Evolutionary conservation across 35 echinoderm and acorn worm species (phyloP).

Genomic region (Hemicentrotus pulcherrimus): DNA sequence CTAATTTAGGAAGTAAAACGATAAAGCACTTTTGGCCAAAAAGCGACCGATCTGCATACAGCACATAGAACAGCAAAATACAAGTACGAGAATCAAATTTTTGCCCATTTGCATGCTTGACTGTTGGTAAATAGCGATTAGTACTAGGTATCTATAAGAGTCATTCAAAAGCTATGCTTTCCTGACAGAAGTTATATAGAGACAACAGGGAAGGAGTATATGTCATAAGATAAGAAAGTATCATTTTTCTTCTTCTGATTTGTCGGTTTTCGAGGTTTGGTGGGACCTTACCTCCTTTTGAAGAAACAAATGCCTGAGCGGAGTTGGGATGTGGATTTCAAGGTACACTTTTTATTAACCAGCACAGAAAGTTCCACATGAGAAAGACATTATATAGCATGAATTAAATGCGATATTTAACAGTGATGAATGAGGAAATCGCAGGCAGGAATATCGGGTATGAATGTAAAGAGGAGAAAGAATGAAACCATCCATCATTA

Average conservation of each 20-base stretch:
- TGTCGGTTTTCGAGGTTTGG: neutral
- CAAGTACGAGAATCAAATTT: no score
- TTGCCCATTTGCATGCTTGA: no score
- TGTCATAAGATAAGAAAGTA: neutral
- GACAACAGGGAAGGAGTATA: no score
- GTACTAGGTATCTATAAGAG: no score
- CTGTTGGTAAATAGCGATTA: no score
- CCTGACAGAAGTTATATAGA: no score
- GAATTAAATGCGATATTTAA: neutral
- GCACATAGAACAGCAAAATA: no score
- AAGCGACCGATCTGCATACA: no score
- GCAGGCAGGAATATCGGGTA: neutral
- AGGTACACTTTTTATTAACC: neutral
- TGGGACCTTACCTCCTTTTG: neutral
- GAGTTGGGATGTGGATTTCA: neutral
- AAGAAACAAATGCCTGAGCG: neutral
- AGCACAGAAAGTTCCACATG: neutral
- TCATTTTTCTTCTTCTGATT: neutral
- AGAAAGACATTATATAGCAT: neutral
- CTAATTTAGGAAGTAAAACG: no score
- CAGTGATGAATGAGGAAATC: neutral
- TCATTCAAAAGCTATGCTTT: no score
- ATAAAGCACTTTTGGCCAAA: no score
- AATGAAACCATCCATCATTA: neutral
- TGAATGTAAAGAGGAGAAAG: neutral